A percentile compares a stretch with the other conserved stretches of the same genome.
Evolutionary conservation across 2,888 invertebrate genomes (phyloP).

Genomic region (Acanthoscelides obtectus): DNA sequence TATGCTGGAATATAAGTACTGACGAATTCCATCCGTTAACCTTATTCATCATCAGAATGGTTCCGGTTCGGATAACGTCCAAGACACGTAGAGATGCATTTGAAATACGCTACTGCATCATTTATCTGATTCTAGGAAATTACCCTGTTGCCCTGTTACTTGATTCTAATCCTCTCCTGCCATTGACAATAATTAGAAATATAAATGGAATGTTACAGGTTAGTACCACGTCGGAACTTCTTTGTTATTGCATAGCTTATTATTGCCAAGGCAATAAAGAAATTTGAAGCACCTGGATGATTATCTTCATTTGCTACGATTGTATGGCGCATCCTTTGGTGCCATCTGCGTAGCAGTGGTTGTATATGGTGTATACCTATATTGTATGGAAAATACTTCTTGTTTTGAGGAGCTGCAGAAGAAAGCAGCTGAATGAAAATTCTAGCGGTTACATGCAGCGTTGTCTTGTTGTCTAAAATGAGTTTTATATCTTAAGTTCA

Average conservation of each 20-base stretch:
- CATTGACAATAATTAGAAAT: neutral
- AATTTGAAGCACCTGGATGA: neutral
- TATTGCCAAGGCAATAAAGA: neutral
- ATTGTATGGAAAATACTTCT: neutral
- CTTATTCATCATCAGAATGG: no score
- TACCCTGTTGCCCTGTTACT: neutral
- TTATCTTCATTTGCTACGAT: neutral
- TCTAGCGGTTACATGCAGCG: no score
- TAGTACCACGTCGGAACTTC: neutral
- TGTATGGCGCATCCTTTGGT: neutral
- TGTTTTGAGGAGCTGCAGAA: no score
- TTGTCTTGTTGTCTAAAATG: no score
- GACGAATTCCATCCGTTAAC: no score
- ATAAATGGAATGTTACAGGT: neutral
- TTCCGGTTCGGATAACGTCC: no score
- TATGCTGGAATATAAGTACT: no score
- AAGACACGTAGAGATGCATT: no score
- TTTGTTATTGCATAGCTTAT: neutral
- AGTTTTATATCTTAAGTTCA: no score
- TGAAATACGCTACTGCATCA: neutral
- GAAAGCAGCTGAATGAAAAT: no score
- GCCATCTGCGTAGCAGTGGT: neutral
- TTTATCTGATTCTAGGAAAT: neutral
- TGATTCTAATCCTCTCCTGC: neutral
- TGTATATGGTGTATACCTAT: neutral